Evolutionary conservation across 2,888 invertebrate genomes (phyloP), one percentile per base, ranked within the genome.

Genomic region (Mythimna ferrago): DNA sequence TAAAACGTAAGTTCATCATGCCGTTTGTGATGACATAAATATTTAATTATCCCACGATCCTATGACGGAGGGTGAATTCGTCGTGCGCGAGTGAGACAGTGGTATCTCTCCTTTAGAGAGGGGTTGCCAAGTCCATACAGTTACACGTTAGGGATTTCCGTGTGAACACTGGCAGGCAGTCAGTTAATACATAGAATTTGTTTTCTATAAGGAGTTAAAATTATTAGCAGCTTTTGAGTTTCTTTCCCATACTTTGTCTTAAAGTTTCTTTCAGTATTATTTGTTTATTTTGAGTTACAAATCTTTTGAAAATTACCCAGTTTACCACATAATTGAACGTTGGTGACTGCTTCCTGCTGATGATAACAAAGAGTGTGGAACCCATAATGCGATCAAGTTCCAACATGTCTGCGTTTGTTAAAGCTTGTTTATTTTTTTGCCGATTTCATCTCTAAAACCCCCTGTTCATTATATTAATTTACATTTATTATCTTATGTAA

Each of bases 41-140:
- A 95, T 95, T 95, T 95, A 95, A 96, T 95, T 95, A 95, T 94
- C 93, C 92, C 93, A 94, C 93, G 94, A 92, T 93, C 86, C 90
- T 87, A 88, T 91, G 89, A 89, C 86, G 87, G 89, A 93, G 94
- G 94, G 95, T 92, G 84, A 82, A 73, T 92, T 91, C 86, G 86
- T 89, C 82, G 88, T 87, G 94, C 73, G 89, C 82, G 92, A 95
- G 90, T 87, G 93, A 92, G 95, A 95, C 84, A 86, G 92, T 86
- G 72, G 89, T 91, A 93, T 89, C 74, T 70, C 71, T 88, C 87
- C 86, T 87, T 88, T 90, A 87, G 74, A 88, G 93, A 94, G 95
- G 95, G 95, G 95, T 93, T 94, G 94, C 93, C 91, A 92, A 90
- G 90, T 90, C 87, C 87, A 90, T 89, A 90, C 86, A 88, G 89